Base-by-base conservation (phyloP, 1,140 invertebrate genomes). In the Aphis craccivora region DNA sequence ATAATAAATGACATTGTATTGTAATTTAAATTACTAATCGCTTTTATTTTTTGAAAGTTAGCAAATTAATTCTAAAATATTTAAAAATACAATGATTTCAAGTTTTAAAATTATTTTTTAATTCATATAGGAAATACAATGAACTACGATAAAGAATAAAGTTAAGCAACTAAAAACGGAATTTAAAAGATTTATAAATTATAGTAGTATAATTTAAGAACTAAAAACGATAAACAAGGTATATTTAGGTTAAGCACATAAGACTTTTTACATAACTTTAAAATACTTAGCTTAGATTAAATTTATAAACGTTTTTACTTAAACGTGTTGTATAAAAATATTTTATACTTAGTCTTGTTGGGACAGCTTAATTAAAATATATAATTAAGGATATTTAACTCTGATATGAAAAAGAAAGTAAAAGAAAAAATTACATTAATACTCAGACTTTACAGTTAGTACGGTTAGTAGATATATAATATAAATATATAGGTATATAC, bases 321-420 rank as follows among this genome's bases (percentile, higher is more conserved):
- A 6, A n/a, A 4, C n/a, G n/a, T 14, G 14, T 67, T 30, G 14
- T n/a, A 76, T n/a, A n/a, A 18, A 76, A 76, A 5, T n/a, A n/a
- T 7, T 30, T 18, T n/a, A 9, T 30, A 25, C 53, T 55, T 25
- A 67, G 30, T n/a, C 11, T 18, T 76, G 30, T 76, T n/a, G 6
- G 30, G n/a, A 14, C 1, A 76, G n/a, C 30, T n/a, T 20, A 76
- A 76, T 35, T 76, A 18, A 35, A n/a, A 76, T 76, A 35, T 67
- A 76, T 76, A 35, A 76, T 76, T n/a, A n/a, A 76, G 60, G n/a
- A 76, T 76, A 76, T 76, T 76, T n/a, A 76, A 76, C 60, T 76
- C 60, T 18, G 14, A 6, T 35, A 18, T 18, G 1, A 76, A n/a
- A 76, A 76, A 14, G n/a, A 76, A 76, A 76, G 1, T 11, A 11